A percentile compares a stretch with the other conserved stretches of the same genome.
Conservation (phyloP, 1,140 invertebrate genomes). For the Parapsyche elsis region DNA sequence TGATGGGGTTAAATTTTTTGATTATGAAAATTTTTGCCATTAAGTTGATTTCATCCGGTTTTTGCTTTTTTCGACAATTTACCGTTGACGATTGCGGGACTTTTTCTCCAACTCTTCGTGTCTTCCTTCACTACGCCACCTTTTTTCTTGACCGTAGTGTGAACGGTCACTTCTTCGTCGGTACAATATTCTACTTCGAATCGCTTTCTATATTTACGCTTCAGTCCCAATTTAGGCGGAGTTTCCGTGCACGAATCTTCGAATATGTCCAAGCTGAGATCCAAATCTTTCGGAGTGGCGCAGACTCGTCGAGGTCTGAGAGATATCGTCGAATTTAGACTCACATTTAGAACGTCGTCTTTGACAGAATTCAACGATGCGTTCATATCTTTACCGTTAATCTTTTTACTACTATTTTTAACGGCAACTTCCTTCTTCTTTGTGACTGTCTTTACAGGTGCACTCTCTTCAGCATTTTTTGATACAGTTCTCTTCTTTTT, state of each 20-base stretch:
- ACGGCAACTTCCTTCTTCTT: not conserved
- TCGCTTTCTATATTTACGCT: constrained; percentile 51
- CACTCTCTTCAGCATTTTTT: not conserved
- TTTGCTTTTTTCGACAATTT: constrained; percentile 9
- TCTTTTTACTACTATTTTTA: not conserved
- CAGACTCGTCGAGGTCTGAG: not conserved
- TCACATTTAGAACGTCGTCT: not conserved
- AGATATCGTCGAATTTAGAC: not conserved
- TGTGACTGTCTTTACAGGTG: not conserved
- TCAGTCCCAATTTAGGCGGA: constrained; percentile 27
- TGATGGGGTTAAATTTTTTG: no score
- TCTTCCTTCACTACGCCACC: constrained; percentile 26
- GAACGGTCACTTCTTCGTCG: constrained; percentile 54
- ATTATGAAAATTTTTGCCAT: no score
- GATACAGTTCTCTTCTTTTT: not conserved
- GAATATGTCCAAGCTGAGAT: constrained; percentile 44
- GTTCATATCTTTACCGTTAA: not conserved
- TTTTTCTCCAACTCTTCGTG: constrained; percentile 50
- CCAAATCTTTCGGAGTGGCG: not conserved
- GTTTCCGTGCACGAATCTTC: constrained; percentile 51
- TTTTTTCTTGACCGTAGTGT: constrained; percentile 53
- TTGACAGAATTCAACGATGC: not conserved
- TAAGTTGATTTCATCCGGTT: not conserved
- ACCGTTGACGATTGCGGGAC: constrained; percentile 49
- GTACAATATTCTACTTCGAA: constrained; percentile 50